Conservation (phyloP, 2,888 invertebrate species). For the Lepidocyrtinus sp. region DNA sequence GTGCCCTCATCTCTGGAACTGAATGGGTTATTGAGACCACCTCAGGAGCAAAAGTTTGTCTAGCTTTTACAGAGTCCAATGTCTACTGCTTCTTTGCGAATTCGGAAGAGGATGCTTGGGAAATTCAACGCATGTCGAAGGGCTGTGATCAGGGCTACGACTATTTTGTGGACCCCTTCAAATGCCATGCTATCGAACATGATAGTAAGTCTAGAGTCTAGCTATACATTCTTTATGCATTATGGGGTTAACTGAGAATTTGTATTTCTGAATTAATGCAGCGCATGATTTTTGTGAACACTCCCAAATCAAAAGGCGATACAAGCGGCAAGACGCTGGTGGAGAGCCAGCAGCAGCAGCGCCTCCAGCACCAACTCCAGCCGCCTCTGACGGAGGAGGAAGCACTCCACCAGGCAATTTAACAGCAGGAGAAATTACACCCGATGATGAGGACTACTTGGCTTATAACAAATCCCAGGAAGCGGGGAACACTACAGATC, state of each 20-base stretch:
- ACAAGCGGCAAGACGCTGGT: not conserved
- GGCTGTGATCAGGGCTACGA: conserved; percentile 44
- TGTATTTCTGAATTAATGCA: not conserved
- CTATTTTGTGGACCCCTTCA: conserved; percentile 29
- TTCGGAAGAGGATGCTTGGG: not conserved
- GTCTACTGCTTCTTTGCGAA: conserved; percentile 44
- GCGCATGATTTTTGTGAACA: not conserved
- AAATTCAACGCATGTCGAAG: not conserved
- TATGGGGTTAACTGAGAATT: conserved; percentile 15
- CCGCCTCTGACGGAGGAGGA: not conserved
- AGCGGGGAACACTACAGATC: not conserved
- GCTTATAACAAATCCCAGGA: not conserved
- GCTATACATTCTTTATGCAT: not conserved
- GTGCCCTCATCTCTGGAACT: conserved; percentile 18
- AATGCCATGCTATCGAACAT: conserved; percentile 16
- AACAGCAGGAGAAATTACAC: not conserved
- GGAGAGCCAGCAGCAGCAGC: not conserved
- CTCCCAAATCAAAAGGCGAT: not conserved
- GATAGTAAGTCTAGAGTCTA: not conserved
- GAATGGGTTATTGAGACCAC: conserved; percentile 41
- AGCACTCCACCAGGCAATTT: not conserved
- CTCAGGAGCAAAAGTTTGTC: conserved; percentile 30
- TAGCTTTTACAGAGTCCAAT: conserved; percentile 10
- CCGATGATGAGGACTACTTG: not conserved
- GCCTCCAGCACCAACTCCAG: not conserved